Conservation (phyloP, 2,888 invertebrate species). For the Oscheius sp. region DNA sequence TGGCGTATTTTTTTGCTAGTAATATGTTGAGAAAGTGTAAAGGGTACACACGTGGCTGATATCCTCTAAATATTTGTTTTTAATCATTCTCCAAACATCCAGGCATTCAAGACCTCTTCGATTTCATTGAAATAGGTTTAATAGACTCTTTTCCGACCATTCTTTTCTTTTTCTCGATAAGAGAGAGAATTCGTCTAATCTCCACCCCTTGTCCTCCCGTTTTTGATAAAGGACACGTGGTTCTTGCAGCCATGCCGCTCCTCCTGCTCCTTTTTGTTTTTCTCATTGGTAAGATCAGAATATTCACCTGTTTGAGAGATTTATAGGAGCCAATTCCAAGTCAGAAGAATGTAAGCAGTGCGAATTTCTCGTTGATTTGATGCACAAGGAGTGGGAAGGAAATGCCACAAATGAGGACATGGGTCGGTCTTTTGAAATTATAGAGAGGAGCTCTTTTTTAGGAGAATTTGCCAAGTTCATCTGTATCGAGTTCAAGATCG, state of each 20-base stretch:
- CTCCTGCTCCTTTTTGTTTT: constrained; percentile 1
- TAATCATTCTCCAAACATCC: neutral
- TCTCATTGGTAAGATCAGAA: constrained; percentile 8
- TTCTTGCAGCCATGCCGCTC: constrained; percentile 1
- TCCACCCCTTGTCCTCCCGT: neutral
- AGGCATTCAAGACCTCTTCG: neutral
- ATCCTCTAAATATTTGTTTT: neutral
- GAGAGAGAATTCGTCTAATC: constrained; percentile 9
- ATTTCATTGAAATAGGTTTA: neutral
- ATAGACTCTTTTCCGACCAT: neutral
- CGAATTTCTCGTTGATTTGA: constrained; percentile 30
- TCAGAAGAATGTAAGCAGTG: constrained; percentile 38
- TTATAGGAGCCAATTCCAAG: neutral
- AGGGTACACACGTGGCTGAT: too few relatives aligned
- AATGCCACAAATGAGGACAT: constrained; percentile 19
- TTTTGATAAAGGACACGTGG: constrained; percentile 6
- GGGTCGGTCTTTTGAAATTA: constrained; percentile 13
- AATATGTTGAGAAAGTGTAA: too few relatives aligned
- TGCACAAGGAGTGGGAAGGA: constrained; percentile 33
- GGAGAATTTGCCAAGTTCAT: constrained; percentile 51
- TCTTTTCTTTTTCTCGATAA: neutral
- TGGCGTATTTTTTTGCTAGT: too few relatives aligned
- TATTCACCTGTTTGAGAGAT: neutral
- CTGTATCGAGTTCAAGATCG: constrained; percentile 60
- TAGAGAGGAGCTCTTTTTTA: too few relatives aligned